Evolutionary conservation across 2,797 vertebrate species (phyloP), one percentile per base, ranked within the genome.

Genomic region (Pipistrellus pygmaeus): DNA sequence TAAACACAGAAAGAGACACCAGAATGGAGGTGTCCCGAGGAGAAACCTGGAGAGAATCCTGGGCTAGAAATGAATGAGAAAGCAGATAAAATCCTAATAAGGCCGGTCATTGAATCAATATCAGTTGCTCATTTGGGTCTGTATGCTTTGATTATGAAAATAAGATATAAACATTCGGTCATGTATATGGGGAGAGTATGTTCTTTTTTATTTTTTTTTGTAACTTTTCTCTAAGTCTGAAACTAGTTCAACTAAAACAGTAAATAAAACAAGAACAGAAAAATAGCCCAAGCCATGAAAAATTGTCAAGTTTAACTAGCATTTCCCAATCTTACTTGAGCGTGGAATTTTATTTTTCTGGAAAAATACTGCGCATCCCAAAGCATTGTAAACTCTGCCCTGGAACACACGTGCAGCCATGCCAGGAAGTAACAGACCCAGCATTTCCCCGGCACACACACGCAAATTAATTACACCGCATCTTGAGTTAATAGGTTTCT

Each of bases 161-260:
- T 73, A 83, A 78, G 25, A 14, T 23, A 20, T 32, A 62, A 77
- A 8, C 2, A 27, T 41, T 66, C 62, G 44, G 27, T 27, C 8
- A 32, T 46, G 60, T 53, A 68, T 51, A n/a, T 41, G 13, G 23
- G 48, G 90, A 55, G 27, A 0, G 1, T 44, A n/a, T 20, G 6
- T 73, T 30, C 17, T 64, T 2, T n/a, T 12, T 32, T 66, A 38
- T 46, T 48, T 93, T 62, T n/a, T n/a, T 93, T 83, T 85, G 3
- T 17, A 84, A 30, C 2, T 87, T 66, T 85, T 84, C 41, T 60
- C 4, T 76, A 84, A 87, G 15, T 72, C 17, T 53, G 35, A 90
- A 90, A 71, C 62, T 84, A 71, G 48, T 57, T 92, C n/a, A 68
- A 73, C 80, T 71, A 35, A 77, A 92, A 73, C 62, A 8, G 2